Evolutionary conservation across 2,113 vertebrate genomes (phyloP).

Genomic region (Caretta caretta): DNA sequence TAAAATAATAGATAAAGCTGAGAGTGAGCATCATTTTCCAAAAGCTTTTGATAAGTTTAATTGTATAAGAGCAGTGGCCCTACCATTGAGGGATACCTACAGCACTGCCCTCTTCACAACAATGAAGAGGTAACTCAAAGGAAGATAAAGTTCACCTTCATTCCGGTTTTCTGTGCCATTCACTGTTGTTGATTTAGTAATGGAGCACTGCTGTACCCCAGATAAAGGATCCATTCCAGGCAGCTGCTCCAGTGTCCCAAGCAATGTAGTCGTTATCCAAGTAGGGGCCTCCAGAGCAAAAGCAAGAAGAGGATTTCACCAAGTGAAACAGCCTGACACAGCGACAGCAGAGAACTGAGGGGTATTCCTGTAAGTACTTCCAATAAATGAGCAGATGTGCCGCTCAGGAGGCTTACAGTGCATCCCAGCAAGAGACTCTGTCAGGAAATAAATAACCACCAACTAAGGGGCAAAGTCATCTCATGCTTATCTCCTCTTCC

Average conservation of each 20-base stretch:
- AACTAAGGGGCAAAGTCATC: not conserved
- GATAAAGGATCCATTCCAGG: not conserved
- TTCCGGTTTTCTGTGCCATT: not conserved
- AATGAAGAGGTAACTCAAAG: not conserved
- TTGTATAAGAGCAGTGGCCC: not conserved
- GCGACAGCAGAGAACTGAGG: not conserved
- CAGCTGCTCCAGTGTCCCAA: not conserved
- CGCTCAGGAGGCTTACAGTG: not conserved
- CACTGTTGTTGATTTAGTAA: not conserved
- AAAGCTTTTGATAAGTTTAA: constrained; percentile 28
- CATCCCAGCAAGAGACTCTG: not conserved
- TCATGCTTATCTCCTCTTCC: not conserved
- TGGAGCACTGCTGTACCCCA: rapidly evolving
- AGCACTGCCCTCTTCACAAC: not conserved
- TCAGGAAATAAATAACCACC: not conserved
- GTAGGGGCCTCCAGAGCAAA: not conserved
- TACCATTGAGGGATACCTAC: not conserved
- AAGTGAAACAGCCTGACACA: not conserved
- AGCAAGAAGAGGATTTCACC: not conserved
- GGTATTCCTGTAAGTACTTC: not conserved
- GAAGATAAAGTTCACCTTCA: not conserved
- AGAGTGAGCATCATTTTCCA: constrained; percentile 18
- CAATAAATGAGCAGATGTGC: no score
- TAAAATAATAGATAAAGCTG: not conserved
- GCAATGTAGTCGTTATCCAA: rapidly evolving